Evolutionary conservation across 2,888 invertebrate species (phyloP), one percentile per base, ranked within the genome.

Genomic region (Limnephilus lunatus): DNA sequence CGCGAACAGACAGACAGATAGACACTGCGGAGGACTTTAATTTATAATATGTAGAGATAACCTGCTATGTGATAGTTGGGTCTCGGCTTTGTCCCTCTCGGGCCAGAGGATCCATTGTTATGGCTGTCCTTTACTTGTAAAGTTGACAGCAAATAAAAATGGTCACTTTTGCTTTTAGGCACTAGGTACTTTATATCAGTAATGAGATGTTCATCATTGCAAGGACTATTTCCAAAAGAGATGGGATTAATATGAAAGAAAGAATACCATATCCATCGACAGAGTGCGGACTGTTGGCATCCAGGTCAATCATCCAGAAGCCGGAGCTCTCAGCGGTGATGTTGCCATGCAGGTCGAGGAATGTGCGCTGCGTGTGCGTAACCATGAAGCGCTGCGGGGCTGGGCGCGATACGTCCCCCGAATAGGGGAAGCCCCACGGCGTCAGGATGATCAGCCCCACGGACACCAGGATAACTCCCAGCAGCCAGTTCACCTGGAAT

Each of bases 371-470:
- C 94, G 95, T 95, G 95, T 96, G 98, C 95, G 97, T 96, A 94
- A 98, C 96, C 97, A 98, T 97, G 94, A 97, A 97, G 92, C 98
- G 96, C 95, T 98, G 97, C 89, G 98, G 97, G 68, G 97, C 96
- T 25, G 97, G 97, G 85, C 96, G 95, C 15, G 95, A 94, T 7
- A 96, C 95, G 94, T 97, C 96, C 30, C 97, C 97, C 94, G 97
- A 97, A 95, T 98, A 98, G 0, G 98, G 97, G 95, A 97, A 97
- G 89, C 98, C 97, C 92, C 97, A 95, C 39, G 97, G 97, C n/a
- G 97, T 97, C 89, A 97, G 95, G 93, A 97, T 95, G 89, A 97
- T 95, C 94, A 96, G 94, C 94, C 96, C 95, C 90, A 97, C 94
- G 4, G 97, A 96, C 92, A 96, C 94, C 91, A 97, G 94, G 94